Base-by-base conservation (phyloP, 2,888 invertebrate species). In the Polydrusus cervinus region DNA sequence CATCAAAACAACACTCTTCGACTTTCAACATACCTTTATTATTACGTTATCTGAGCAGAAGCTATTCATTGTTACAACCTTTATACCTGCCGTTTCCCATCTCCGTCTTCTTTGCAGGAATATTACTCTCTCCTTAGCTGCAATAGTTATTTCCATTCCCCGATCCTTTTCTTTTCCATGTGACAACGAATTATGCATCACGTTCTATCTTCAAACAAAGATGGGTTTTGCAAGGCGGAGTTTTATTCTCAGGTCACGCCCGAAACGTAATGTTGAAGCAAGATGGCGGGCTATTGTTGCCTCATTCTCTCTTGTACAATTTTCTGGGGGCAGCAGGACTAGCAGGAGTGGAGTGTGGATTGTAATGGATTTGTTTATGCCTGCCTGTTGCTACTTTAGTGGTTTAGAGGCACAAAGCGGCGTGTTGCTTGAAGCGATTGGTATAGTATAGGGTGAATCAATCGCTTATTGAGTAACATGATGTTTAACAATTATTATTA, bases 331-430 rank as follows among this genome's bases (percentile, higher is more conserved):
- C 30, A 30, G 30, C 30, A n/a, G n/a, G 43, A 43, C 13, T n/a
- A 16, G 6, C 43, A 49, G 49, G 49, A 49, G 55, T 30, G 55
- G 57, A 38, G 57, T 57, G 57, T 57, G 57, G 57, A 57, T 34
- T 51, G 66, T 66, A 66, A 66, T 51, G 51, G 66, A 66, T 66
- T 66, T 66, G 66, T 66, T 66, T 66, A 66, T 66, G 45, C 34
- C 66, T 66, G 66, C 66, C 51, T 66, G 66, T 66, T 66, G 66
- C 66, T 38, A 25, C 49, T 45, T 49, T 38, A 66, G 38, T 38
- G 38, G 49, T 51, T 30, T 18, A 49, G 25, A 13, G 49, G 51
- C 45, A 66, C 51, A 25, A 66, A 51, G 38, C 38, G 38, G 57
- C 25, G 11, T 66, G 66, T 51, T 66, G 66, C 66, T 34, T n/a